Percentiles rank a stretch among this genome's conserved stretches.
phyloP scores from a whole-genome alignment of 2,113 vertebrate species.

The Ursus arctos region DNA sequence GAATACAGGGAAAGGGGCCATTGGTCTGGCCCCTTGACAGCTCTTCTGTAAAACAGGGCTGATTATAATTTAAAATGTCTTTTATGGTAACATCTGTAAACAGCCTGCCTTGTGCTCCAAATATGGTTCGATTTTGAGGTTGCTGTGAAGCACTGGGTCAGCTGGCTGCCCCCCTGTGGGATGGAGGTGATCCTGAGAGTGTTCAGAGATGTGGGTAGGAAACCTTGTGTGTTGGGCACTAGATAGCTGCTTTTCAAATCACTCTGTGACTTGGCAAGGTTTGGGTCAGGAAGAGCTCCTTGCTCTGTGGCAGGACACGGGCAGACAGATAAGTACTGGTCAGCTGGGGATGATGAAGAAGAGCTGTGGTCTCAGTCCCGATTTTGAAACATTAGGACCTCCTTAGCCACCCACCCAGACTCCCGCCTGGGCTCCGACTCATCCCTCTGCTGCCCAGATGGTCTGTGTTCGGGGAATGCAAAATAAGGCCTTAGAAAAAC shows the following conservation, averaged over 20 bases:
- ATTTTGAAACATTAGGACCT: conserved; percentile 1
- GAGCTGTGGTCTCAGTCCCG: background rate
- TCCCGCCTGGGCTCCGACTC: background rate
- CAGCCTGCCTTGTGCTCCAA: conserved; percentile 46
- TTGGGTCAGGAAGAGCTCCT: conserved; percentile 1
- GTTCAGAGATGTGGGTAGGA: background rate
- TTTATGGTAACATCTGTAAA: conserved; percentile 68
- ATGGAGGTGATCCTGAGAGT: background rate
- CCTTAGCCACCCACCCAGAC: background rate
- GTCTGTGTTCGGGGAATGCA: conserved; percentile 63
- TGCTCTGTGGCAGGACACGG: background rate
- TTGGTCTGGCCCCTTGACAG: background rate
- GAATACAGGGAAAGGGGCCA: conserved; percentile 56
- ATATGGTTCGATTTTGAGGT: conserved; percentile 51
- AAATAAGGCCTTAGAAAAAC: conserved; percentile 64
- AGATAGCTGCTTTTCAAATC: background rate
- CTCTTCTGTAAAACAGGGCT: background rate
- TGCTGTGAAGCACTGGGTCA: background rate
- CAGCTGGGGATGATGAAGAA: background rate
- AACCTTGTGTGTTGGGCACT: background rate
- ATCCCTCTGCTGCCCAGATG: conserved; percentile 32
- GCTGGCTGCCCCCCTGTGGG: background rate
- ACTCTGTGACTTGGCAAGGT: background rate
- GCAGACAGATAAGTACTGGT: background rate
- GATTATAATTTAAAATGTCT: conserved; percentile 46